A percentile compares a stretch with the other conserved stretches of the same genome.
These are phyloP conservation scores for Notothenia coriiceps DNA, from an alignment of 2,113 vertebrate genomes.

Conservation along the genomic window DNA sequence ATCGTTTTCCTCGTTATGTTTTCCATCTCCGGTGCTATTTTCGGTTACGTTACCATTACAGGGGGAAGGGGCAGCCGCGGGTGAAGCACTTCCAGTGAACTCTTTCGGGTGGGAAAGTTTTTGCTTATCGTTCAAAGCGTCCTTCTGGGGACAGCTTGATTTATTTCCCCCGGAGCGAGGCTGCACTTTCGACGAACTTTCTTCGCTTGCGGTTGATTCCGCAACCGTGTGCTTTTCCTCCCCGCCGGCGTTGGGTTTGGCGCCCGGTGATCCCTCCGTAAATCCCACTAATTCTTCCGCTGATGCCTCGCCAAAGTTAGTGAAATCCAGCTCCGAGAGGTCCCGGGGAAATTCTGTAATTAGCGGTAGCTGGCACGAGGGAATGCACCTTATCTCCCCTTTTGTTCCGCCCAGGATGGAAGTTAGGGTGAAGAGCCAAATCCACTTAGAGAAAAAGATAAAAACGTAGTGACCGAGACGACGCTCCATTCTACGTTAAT, in stretches of 20 bases:
- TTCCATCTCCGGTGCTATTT: slow-evolving; percentile 3
- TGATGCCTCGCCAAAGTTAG: slow-evolving; percentile 48
- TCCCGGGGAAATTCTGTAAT: slow-evolving; percentile 46
- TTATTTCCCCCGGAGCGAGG: slow-evolving; percentile 4
- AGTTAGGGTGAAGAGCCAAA: slow-evolving; percentile 74
- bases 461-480: slow-evolving; percentile 58
- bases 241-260: neutral
- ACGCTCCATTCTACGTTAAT: slow-evolving; percentile 76
- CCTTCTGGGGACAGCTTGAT: slow-evolving; percentile 32
- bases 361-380: slow-evolving; percentile 71
- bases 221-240: slow-evolving; percentile 25
- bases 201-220: slow-evolving; percentile 48
- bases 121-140: slow-evolving; percentile 12
- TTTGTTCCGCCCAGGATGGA: slow-evolving; percentile 67
- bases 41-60: neutral
- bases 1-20: neutral
- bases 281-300: slow-evolving; percentile 59
- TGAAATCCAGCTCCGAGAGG: slow-evolving; percentile 50
- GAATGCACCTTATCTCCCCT: slow-evolving; percentile 84
- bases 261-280: slow-evolving; percentile 29
- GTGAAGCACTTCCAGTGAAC: slow-evolving; percentile 10
- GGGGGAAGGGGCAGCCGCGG: neutral
- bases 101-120: slow-evolving; percentile 66
- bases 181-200: slow-evolving; percentile 72
- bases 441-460: slow-evolving; percentile 67